Base-by-base conservation (phyloP, 2,113 vertebrate species). In the Gila orcuttii region DNA sequence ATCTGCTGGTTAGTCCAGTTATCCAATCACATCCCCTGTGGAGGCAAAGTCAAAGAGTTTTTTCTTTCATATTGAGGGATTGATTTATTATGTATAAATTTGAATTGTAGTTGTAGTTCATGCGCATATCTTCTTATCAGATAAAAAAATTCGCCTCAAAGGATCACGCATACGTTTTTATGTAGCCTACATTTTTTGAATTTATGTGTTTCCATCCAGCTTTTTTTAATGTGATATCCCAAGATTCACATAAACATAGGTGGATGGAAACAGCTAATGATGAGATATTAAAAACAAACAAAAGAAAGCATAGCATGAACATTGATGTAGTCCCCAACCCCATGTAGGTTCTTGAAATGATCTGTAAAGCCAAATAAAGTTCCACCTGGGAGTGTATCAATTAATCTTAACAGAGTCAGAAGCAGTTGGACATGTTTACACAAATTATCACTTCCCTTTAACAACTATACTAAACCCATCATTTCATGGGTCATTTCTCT, bases 381-480 rank as follows among this genome's bases (percentile, higher is more conserved):
- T 84, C 45, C 28, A 77, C 28, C 25, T 21, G 13, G n/a, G 83
- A 17, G 59, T 76, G 60, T 78, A 50, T 62, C 47, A 78, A 85
- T 79, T 42, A 85, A 79, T 79, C 66, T 55, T 68, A 71, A 79
- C 2, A 0, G 76, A 85, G 79, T 79, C 25, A 59, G 55, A 71
- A 73, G 57, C 77, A 80, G 64, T 36, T 71, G 84, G 50, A 13
- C 21, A 39, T 23, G 21, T 79, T 79, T 68, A 6, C 17, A 42
- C 50, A 69, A 39, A 77, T 77, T 33, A 47, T 85, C 75, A 66
- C 59, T 78, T 85, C 68, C 75, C 75, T 71, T 25, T 55, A 64
- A 50, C 52, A 66, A 23, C 31, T 86, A 6, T 25, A 83, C 84
- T 74, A 89, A 84, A 75, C 55, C 13, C 60, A 64, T 42, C 19